These are phyloP conservation scores for Notothenia rossii DNA, from an alignment of 2,113 vertebrate species.

Conservation along the genomic window DNA sequence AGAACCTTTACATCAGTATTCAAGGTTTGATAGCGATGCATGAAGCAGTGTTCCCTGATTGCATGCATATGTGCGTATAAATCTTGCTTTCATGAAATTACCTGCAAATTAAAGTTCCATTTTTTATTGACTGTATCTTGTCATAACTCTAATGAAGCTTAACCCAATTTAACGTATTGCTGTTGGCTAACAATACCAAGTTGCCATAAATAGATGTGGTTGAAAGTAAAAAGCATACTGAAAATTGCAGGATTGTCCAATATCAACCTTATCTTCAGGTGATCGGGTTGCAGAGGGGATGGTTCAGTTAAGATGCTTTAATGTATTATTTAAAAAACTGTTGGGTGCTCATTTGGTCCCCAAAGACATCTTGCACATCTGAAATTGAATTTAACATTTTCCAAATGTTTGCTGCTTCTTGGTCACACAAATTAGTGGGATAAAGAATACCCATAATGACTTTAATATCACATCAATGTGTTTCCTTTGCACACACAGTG, in stretches of 20 bases:
- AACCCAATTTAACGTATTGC: not conserved
- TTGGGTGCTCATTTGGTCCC: not conserved
- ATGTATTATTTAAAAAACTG: not conserved
- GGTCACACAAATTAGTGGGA: not conserved
- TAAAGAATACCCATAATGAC: not conserved
- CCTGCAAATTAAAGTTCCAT: not conserved
- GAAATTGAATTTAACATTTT: not conserved
- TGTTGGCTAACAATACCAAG: not conserved
- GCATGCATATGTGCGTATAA: too few species aligned
- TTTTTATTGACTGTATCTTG: too few species aligned
- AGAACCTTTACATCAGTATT: not conserved
- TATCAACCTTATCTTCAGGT: too few species aligned
- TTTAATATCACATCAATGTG: not conserved
- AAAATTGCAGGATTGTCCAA: too few species aligned
- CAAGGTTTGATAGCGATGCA: not conserved
- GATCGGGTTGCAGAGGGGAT: too few species aligned
- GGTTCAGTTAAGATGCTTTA: not conserved
- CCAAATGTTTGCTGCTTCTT: too few species aligned
- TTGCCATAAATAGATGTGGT: not conserved
- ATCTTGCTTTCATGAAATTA: too few species aligned
- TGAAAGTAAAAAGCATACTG: not conserved
- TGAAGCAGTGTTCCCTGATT: too few species aligned
- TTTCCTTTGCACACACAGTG: not conserved
- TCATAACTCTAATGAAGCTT: too few species aligned
- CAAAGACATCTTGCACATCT: not conserved